Base-by-base conservation (phyloP, 2,797 vertebrate species). In the Argentina silus region DNA sequence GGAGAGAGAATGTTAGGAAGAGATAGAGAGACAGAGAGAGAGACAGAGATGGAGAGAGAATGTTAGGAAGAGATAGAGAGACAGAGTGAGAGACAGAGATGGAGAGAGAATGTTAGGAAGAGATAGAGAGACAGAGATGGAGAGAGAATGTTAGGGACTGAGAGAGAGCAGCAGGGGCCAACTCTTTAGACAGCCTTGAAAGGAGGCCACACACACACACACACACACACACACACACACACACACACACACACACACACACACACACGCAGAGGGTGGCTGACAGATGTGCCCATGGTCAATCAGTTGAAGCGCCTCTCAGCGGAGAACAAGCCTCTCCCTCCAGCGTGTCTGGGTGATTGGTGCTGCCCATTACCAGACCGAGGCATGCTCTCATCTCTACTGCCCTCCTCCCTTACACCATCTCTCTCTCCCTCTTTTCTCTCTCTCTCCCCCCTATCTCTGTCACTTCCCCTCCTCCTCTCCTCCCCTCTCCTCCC, bases 371-470 rank as follows among this genome's bases (percentile, higher is more conserved):
- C n/a, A 53, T 53, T 53, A 53, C 51, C 14, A 2, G 51, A 36
- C 51, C 12, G 1, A 55, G 12, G n/a, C 55, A 56, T 15, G 17
- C 53, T 56, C 17, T 56, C 17, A 1, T 56, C 17, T 10, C 53
- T n/a, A n/a, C n/a, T n/a, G n/a, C n/a, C n/a, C n/a, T n/a, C n/a
- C 51, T 17, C 15, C 6, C 51, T 55, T 15, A 6, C 51, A 2
- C 0, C 2, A 1, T 53, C 3, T n/a, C 0, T n/a, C 8, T 11
- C 0, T 53, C 51, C 14, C 15, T 53, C 51, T 10, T 6, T 0
- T n/a, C 2, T 19, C 53, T 56, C 53, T 2, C 7, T 56, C 53
- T 56, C 53, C n/a, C n/a, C n/a, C n/a, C 7, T 5, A 0, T 7
- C 1, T 8, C n/a, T 19, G 7, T 7, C 7, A 0, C 6, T 0